Evolutionary conservation across 2,113 vertebrate species (phyloP), one percentile per base, ranked within the genome.

Genomic region (Ptilorrhoa leucosticta): DNA sequence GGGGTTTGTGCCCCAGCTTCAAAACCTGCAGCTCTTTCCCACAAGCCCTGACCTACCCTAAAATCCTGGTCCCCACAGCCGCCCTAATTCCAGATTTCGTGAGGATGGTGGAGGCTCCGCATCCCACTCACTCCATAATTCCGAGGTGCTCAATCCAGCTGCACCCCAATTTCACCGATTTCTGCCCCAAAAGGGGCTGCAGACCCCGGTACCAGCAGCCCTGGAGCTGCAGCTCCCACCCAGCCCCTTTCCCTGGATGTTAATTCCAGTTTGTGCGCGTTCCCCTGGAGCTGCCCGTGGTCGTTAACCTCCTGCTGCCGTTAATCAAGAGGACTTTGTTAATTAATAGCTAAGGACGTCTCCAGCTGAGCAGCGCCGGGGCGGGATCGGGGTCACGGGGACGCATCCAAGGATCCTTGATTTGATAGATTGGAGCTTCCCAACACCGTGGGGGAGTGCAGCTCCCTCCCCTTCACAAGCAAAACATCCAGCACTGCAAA

Each of bases 61-160:
- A 83, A 70, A 28, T 9, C 75, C 37, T 4, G 2, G 31, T 27
- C 10, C 33, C 26, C 26, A 21, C 0, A 0, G 2, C 15, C 1
- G 0, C 45, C 33, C 27, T 27, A 42, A 47, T 3, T 17, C 40
- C 60, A 11, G 33, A 7, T 60, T 47, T 42, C 11, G 4, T 0
- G 17, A 48, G 26, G 8, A 1, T 1, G 1, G 1, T 10, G 39
- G 16, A 2, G 30, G 15, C 24, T 44, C 37, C 13, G 23, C 24
- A 51, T 15, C 47, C 66, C 8, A 0, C 15, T 18, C 51, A 13
- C 9, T 16, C 60, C 48, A 5, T 5, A 19, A 5, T 24, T 40
- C 21, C 11, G 2, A 15, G 30, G 1, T 19, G 22, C 9, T 10
- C 53, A 35, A 70, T 26, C 24, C 69, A 15, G 5, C 21, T 26